A percentile compares a stretch with the other conserved stretches of the same genome.
Conservation (phyloP, 1,140 invertebrate species). For the Panulirus ornatus region DNA sequence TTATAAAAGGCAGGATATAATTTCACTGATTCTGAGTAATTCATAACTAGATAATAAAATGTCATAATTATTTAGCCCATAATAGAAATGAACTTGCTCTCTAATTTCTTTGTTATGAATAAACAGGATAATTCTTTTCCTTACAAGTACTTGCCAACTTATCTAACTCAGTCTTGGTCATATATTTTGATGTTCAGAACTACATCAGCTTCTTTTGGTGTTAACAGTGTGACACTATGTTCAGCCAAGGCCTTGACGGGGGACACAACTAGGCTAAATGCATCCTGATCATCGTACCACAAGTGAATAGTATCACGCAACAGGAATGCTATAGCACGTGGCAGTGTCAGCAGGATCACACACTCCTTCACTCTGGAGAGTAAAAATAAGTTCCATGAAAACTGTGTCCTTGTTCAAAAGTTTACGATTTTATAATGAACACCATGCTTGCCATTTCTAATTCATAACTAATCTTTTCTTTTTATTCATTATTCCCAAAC, state of each 20-base stretch:
- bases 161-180: conserved; percentile 24
- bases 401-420: not conserved
- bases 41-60: too few relatives aligned
- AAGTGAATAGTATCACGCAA: conserved; percentile 83
- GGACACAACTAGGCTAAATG: conserved; percentile 78
- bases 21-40: too few relatives aligned
- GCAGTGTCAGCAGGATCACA: conserved; percentile 86
- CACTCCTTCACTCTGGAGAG: conserved; percentile 87
- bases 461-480: too few relatives aligned
- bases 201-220: conserved; percentile 79
- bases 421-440: too few relatives aligned
- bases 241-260: conserved; percentile 82
- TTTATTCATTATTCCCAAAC: too few relatives aligned
- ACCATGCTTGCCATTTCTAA: too few relatives aligned
- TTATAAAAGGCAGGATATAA: too few relatives aligned
- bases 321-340: conserved; percentile 86
- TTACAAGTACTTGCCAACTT: too few relatives aligned
- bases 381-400: conserved; percentile 55
- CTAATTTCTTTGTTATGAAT: too few relatives aligned
- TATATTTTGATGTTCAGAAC: conserved; percentile 56
- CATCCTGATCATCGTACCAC: conserved; percentile 74
- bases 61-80: too few relatives aligned
- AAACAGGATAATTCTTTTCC: too few relatives aligned
- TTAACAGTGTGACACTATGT: conserved; percentile 83
- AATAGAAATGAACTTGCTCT: too few relatives aligned